Evolutionary conservation across 2,888 invertebrate genomes (phyloP).

Genomic region (Lypha dubia): DNA sequence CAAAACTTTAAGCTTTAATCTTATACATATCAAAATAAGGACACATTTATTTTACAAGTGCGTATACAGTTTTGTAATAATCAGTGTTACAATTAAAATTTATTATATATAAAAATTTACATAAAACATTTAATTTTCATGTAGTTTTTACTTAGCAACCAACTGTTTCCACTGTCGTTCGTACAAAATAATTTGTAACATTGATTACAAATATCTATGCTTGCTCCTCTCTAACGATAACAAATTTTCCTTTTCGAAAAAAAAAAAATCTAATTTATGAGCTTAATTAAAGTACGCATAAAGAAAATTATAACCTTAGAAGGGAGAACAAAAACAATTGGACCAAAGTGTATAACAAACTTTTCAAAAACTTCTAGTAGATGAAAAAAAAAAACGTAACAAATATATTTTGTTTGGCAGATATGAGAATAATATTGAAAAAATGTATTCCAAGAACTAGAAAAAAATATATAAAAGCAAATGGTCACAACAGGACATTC

Average conservation of each 20-base stretch:
- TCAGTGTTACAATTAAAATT: slow-evolving; percentile 30
- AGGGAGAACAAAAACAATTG: slow-evolving; percentile 8
- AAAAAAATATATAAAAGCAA: slow-evolving; percentile 58
- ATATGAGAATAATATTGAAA: slow-evolving; percentile 19
- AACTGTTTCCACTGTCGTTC: neutral
- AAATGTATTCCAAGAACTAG: slow-evolving; percentile 41
- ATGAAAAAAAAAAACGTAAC: slow-evolving; percentile 37
- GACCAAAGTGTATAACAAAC: slow-evolving; percentile 45
- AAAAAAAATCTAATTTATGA: slow-evolving; percentile 69
- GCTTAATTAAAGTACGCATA: slow-evolving; percentile 69
- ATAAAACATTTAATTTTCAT: slow-evolving; percentile 18
- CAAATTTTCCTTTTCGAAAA: slow-evolving; percentile 20
- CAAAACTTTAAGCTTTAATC: too few relatives aligned
- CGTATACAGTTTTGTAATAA: too few relatives aligned
- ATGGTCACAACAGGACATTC: slow-evolving; percentile 70
- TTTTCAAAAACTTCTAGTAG: slow-evolving; percentile 37
- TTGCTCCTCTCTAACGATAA: slow-evolving; percentile 19
- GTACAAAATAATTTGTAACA: slow-evolving; percentile 42
- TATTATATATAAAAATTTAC: slow-evolving; percentile 18
- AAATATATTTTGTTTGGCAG: slow-evolving; percentile 62
- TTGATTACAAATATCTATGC: slow-evolving; percentile 51
- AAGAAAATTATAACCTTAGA: slow-evolving; percentile 63
- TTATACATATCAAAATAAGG: too few relatives aligned
- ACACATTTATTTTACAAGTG: too few relatives aligned
- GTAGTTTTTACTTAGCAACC: neutral